A percentile compares a stretch with the other conserved stretches of the same genome.
phyloP scores from a whole-genome alignment of 2,797 vertebrate genomes.

The Schizopygopsis malacanthus region DNA sequence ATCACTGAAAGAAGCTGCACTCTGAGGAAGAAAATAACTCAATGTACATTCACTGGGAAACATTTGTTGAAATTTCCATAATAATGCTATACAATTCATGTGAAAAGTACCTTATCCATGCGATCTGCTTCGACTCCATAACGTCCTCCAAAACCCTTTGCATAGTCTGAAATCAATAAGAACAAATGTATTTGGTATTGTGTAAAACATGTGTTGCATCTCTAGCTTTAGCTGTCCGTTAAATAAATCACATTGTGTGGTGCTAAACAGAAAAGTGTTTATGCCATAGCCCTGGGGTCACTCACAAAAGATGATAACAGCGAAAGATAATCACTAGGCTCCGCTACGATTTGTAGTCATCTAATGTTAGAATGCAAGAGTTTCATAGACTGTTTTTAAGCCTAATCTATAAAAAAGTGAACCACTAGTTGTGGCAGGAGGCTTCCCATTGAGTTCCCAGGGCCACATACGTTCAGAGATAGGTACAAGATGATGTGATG shows the following conservation, averaged over 20 bases:
- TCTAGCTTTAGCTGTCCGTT: background rate
- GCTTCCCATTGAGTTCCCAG: background rate
- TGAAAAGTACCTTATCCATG: slow-evolving; percentile 86
- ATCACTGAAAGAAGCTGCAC: slow-evolving; percentile 85
- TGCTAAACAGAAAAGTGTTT: background rate
- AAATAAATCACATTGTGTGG: background rate
- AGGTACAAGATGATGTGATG: too few relatives aligned
- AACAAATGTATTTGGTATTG: background rate
- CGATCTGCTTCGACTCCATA: slow-evolving; percentile 91
- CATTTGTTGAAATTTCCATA: background rate
- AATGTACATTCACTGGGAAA: background rate
- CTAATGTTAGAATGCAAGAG: background rate
- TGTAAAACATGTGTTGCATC: background rate
- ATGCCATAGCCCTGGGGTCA: background rate
- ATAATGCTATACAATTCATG: background rate
- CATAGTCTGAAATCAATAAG: slow-evolving; percentile 82
- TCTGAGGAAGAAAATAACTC: slow-evolving; percentile 71
- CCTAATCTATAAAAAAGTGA: background rate
- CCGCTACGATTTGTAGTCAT: background rate
- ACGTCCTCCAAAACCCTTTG: slow-evolving; percentile 91
- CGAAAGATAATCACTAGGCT: background rate
- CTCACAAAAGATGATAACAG: background rate
- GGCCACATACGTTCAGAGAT: too few relatives aligned
- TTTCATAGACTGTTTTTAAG: background rate
- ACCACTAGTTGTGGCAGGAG: background rate